Evolutionary conservation across 2,113 vertebrate genomes (phyloP).

Genomic region (Grammomys surdaster): DNA sequence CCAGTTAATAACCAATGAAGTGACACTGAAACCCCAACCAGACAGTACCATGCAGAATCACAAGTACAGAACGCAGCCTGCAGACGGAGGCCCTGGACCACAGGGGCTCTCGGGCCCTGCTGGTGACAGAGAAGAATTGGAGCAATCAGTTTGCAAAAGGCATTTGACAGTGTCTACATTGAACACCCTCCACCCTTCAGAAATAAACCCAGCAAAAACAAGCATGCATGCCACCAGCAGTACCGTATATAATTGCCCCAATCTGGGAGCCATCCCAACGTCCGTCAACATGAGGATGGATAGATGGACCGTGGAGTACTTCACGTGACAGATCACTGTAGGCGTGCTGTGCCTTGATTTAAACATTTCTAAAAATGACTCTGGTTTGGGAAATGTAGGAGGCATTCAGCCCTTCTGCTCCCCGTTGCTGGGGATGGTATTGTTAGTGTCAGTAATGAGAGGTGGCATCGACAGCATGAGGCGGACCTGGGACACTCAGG

Average conservation of each 20-base stretch:
- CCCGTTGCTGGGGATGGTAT: not conserved
- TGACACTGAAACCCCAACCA: not conserved
- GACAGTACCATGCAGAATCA: not conserved
- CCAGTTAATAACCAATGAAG: not conserved
- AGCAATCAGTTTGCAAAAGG: not conserved
- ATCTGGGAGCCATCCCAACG: not conserved
- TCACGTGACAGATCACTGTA: not conserved
- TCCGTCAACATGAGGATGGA: not conserved
- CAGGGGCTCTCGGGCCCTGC: not conserved
- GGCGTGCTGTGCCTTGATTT: not conserved
- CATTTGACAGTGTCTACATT: rapidly evolving
- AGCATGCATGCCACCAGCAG: not conserved
- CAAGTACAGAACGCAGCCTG: not conserved
- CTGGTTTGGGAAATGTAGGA: not conserved
- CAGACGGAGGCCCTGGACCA: not conserved
- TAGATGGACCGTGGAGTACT: not conserved
- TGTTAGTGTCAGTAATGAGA: not conserved
- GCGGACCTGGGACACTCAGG: rapidly evolving
- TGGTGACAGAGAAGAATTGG: not conserved
- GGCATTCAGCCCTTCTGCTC: not conserved
- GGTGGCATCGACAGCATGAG: not conserved
- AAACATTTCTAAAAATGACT: constrained; percentile 56
- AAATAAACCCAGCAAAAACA: not conserved
- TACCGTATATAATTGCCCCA: not conserved
- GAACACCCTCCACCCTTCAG: not conserved